Conservation (phyloP, 2,797 vertebrate genomes). For the Ibycter americanus region DNA sequence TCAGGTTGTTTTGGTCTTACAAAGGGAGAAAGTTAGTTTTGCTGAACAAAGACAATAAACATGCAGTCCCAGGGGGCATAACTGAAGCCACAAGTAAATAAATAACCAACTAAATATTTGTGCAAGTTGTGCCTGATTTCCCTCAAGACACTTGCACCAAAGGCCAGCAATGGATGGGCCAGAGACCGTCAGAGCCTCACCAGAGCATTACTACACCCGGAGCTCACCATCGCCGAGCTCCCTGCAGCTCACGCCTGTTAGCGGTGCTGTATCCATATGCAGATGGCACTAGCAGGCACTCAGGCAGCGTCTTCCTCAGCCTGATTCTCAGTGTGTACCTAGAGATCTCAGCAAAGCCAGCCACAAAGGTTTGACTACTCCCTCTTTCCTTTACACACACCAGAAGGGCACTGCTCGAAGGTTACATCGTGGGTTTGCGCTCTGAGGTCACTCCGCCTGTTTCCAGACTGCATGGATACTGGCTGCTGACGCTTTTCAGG, state of each 20-base stretch:
- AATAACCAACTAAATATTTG: conserved; percentile 10
- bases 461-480: accelerated
- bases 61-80: not conserved
- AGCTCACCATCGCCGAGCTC: not conserved
- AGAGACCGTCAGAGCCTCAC: not conserved
- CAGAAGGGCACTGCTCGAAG: not conserved
- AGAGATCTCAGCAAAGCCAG: not conserved
- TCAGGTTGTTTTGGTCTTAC: not conserved
- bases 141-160: not conserved
- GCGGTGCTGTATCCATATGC: accelerated
- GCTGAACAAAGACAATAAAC: not conserved
- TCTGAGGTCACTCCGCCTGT: not conserved
- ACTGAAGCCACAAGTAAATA: not conserved
- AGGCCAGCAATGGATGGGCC: not conserved
- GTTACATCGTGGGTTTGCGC: accelerated
- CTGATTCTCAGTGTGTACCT: not conserved
- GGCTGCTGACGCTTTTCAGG: not conserved
- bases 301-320: not conserved
- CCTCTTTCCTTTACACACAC: not conserved
- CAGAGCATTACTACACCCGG: accelerated
- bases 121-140: not conserved
- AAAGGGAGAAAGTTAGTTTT: not conserved
- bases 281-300: not conserved
- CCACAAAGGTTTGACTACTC: not conserved
- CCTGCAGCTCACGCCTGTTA: not conserved